Evolutionary conservation across 1,140 invertebrate genomes (phyloP).

Genomic region (Brachionus rotundiformis): DNA sequence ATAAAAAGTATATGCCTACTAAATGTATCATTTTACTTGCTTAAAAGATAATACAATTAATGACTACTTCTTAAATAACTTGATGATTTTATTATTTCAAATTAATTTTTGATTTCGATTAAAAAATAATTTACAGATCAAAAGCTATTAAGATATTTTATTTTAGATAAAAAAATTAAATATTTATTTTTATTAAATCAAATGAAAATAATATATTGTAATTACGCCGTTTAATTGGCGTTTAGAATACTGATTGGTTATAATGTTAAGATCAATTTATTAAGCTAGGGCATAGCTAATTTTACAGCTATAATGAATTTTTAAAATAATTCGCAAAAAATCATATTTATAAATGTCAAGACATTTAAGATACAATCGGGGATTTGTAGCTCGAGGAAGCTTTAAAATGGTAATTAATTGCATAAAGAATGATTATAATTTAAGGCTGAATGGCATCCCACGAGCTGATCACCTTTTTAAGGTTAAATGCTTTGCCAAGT

Average conservation of each 20-base stretch:
- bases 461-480: neutral
- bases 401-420: slow-evolving; percentile 11
- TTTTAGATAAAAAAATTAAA: no score
- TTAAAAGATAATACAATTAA: no score
- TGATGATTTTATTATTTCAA: no score
- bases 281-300: neutral
- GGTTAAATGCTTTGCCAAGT: neutral
- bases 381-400: neutral
- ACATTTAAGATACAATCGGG: neutral
- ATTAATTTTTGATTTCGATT: no score
- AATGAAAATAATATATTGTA: no score
- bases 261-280: neutral
- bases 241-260: neutral
- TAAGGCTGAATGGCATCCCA: neutral
- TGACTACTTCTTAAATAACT: no score
- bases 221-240: no score
- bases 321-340: neutral
- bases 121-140: no score
- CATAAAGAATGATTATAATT: slow-evolving; percentile 16
- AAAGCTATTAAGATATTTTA: no score
- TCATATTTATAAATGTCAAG: neutral
- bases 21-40: no score
- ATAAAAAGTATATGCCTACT: no score
- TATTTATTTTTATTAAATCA: neutral
- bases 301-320: neutral